Base-by-base conservation (phyloP, 2,113 vertebrate species). In the Uria lomvia region DNA sequence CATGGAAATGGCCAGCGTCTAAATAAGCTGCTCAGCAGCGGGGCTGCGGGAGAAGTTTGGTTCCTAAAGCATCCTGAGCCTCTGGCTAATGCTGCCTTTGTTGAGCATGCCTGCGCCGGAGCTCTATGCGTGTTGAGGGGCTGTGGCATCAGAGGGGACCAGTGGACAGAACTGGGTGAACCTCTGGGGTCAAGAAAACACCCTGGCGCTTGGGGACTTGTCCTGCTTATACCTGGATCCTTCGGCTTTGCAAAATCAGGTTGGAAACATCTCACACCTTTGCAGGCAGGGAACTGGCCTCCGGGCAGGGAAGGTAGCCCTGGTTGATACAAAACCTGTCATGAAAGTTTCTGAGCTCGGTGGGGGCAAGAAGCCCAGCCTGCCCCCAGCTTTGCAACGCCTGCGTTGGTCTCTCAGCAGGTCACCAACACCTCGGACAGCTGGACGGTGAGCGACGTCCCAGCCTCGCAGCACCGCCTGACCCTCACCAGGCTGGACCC, bases 401-500 rank as follows among this genome's bases (percentile, higher is more conserved):
- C 30, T 43, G 10, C 6, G 0, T 11, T n/a, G 86, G 22, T 95
- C 94, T 71, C 93, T 76, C 96, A 97, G 95, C 98, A 99, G 99
- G 98, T 99, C 63, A 98, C 98, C 47, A 99, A 99, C 4, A 42
- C 98, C 88, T 98, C 98, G 0, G 98, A 98, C 12, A 98, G 98
- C 38, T 99, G 99, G 99, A 98, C 97, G 4, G 95, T 98, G 93
- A 98, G 97, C 56, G 98, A 98, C 6, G 98, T 99, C 75, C 98
- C 98, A 3, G 99, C 99, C 65, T 98, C 96, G 0, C 99, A 99
- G 75, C 98, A 99, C 77, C 99, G 98, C 84, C 97, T 99, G 70
- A 98, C 98, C 26, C 98, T 99, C 86, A 98, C 98, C 77, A 99
- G 98, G 88, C 98, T 99, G 77, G 99, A 99, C 92, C 99, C 99